A percentile compares a stretch with the other conserved stretches of the same genome.
Conservation (phyloP, 2,888 invertebrate genomes). For the Campaea margaritaria region DNA sequence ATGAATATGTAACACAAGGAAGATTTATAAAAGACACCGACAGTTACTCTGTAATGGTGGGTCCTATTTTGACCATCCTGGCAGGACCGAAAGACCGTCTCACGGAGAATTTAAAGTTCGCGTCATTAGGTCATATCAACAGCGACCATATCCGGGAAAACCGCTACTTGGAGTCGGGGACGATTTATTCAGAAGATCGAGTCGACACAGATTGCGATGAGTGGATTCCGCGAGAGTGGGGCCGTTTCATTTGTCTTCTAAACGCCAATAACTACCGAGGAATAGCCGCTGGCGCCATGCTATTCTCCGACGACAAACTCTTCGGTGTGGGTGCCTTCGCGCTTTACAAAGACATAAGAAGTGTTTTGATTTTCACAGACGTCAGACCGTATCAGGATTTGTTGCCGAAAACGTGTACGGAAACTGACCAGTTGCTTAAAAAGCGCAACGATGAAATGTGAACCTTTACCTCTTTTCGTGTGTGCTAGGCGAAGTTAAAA, state of each 20-base stretch:
- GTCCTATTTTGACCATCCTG: neutral
- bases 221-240: slow-evolving; percentile 32
- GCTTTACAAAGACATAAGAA: slow-evolving; percentile 16
- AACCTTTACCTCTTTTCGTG: too few species aligned
- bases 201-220: slow-evolving; percentile 24
- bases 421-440: neutral
- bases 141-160: neutral
- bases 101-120: neutral
- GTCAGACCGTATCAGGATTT: neutral
- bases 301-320: slow-evolving; percentile 14
- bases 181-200: neutral
- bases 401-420: neutral
- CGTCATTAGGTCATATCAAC: neutral
- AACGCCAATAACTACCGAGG: slow-evolving; percentile 17
- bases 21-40: neutral
- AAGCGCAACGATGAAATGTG: too few species aligned
- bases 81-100: neutral
- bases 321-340: slow-evolving; percentile 28
- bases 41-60: neutral
- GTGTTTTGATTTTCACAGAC: slow-evolving; percentile 1
- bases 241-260: slow-evolving; percentile 27
- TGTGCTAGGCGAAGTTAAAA: too few species aligned
- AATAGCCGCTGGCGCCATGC: slow-evolving; percentile 18
- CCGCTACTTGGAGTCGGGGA: neutral
- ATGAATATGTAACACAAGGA: neutral